Conservation (phyloP, 2,888 invertebrate species). For the Augochlorella aurata region DNA sequence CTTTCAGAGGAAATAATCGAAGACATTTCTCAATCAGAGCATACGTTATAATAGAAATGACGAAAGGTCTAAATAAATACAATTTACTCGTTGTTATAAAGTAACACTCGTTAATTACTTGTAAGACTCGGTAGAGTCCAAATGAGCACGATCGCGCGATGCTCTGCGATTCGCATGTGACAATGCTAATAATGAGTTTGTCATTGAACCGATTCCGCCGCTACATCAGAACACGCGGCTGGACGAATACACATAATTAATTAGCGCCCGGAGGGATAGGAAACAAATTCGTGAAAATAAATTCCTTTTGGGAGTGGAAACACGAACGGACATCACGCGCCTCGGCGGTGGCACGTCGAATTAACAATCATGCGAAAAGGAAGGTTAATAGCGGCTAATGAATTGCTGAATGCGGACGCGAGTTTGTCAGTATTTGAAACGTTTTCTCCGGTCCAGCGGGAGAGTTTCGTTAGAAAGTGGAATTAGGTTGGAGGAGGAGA, state of each 20-base stretch:
- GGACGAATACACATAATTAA: background rate
- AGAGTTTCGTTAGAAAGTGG: slow-evolving; percentile 7
- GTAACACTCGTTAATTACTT: no score
- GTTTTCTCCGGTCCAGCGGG: background rate
- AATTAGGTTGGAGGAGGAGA: background rate
- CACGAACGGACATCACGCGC: background rate
- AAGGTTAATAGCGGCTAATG: slow-evolving; percentile 47
- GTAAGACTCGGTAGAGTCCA: no score
- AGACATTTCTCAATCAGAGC: no score
- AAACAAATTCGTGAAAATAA: slow-evolving; percentile 16
- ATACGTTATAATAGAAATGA: no score
- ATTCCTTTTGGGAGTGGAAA: background rate
- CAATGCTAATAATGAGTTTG: background rate
- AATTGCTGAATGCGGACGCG: slow-evolving; percentile 29
- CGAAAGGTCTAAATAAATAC: no score
- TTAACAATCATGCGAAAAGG: slow-evolving; percentile 41
- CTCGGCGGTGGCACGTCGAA: slow-evolving; percentile 26
- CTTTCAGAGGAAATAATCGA: no score
- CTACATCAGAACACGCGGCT: background rate
- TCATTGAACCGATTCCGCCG: background rate
- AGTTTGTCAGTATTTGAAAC: slow-evolving; percentile 20
- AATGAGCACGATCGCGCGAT: no score
- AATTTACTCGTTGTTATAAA: no score
- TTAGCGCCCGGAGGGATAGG: background rate
- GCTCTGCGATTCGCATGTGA: background rate